These are phyloP conservation scores for Sinodicranocentrus sp. DNA, from an alignment of 2,888 invertebrate genomes.

Conservation along the genomic window DNA sequence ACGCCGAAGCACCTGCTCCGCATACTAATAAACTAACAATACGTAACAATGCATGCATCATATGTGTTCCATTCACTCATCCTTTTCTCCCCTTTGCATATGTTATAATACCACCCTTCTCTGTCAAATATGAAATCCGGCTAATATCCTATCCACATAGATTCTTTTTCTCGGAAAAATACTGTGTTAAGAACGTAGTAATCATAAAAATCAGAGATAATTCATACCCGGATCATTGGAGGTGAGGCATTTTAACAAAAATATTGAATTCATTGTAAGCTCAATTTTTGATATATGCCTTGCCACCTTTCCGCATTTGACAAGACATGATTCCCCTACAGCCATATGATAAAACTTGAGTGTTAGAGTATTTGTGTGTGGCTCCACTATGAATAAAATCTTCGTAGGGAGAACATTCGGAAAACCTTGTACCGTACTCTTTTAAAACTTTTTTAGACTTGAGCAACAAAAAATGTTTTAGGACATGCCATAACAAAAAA, in stretches of 20 bases:
- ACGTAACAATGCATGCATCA: neutral
- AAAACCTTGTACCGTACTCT: too few species aligned
- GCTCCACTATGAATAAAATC: too few species aligned
- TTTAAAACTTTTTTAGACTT: too few species aligned
- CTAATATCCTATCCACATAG: neutral
- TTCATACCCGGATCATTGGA: neutral
- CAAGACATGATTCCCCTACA: conserved; percentile 25
- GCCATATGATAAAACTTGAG: too few species aligned
- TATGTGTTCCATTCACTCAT: conserved; percentile 7
- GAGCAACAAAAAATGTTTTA: conserved; percentile 3
- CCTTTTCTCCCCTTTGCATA: neutral
- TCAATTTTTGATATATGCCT: conserved; percentile 37
- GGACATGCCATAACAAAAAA: conserved; percentile 49
- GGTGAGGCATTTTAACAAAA: conserved; percentile 2
- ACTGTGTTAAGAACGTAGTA: too few species aligned
- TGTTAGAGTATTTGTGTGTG: too few species aligned
- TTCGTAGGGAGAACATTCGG: too few species aligned
- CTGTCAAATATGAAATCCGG: conserved; percentile 33
- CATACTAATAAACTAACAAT: conserved; percentile 41
- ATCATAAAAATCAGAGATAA: neutral
- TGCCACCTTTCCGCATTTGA: conserved; percentile 42
- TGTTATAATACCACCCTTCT: neutral
- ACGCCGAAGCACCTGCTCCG: conserved; percentile 47
- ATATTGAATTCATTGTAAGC: conserved; percentile 27
- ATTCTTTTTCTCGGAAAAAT: too few species aligned